These are phyloP conservation scores for Cochlearius cochlearius DNA, from an alignment of 2,113 vertebrate genomes.

Conservation along the genomic window DNA sequence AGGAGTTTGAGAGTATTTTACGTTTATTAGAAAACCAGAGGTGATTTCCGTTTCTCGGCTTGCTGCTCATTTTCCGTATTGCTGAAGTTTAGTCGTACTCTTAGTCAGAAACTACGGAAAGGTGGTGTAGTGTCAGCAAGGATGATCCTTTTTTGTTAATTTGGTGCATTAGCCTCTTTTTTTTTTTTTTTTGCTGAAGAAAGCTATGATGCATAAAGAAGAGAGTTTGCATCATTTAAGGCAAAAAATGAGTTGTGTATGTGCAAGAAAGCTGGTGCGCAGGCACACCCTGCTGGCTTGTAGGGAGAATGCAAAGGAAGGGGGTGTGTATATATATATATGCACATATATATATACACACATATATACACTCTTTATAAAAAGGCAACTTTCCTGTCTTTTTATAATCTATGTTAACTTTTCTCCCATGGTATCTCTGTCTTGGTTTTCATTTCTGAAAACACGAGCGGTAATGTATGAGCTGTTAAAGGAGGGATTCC, in stretches of 20 bases:
- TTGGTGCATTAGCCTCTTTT: neutral
- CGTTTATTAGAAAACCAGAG: neutral
- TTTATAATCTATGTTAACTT: neutral
- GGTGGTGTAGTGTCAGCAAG: neutral
- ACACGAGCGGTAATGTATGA: fast-evolving
- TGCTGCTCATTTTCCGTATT: neutral
- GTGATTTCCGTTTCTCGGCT: neutral
- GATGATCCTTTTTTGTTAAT: neutral
- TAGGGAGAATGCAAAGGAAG: slow-evolving; percentile 54
- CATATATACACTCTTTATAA: neutral
- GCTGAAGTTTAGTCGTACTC: neutral
- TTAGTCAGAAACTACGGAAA: neutral
- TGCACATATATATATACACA: no score
- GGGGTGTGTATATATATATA: neutral
- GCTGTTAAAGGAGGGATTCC: neutral
- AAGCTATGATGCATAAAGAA: neutral
- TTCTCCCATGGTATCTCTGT: neutral
- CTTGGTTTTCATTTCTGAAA: neutral
- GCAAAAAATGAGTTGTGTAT: neutral
- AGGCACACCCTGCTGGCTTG: slow-evolving; percentile 70
- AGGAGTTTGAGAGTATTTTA: neutral
- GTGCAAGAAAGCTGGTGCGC: slow-evolving; percentile 24
- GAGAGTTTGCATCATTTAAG: neutral
- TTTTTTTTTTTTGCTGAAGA: neutral
- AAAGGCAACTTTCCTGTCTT: neutral